Evolutionary conservation across 1,140 invertebrate genomes (phyloP).

Genomic region (Magallana gigas): DNA sequence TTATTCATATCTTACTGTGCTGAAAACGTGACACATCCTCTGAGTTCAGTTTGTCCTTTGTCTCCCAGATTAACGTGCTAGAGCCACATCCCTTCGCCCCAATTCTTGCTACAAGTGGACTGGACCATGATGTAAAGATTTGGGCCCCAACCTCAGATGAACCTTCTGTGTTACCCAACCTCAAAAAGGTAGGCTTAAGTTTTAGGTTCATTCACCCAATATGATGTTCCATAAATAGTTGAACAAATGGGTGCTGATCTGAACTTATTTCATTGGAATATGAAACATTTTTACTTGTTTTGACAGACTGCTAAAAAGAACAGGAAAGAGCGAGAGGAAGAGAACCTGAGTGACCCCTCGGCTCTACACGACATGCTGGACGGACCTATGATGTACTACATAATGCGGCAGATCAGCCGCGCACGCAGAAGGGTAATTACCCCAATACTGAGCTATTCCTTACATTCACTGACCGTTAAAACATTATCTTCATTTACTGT

Average conservation of each 20-base stretch:
- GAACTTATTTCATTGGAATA: too few species aligned
- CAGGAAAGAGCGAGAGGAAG: constrained; percentile 79
- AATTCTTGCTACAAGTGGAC: constrained; percentile 92
- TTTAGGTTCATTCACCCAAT: too few species aligned
- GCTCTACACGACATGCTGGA: constrained; percentile 78
- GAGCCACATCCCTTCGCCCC: constrained; percentile 94
- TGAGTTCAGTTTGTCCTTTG: not conserved
- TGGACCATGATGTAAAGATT: constrained; percentile 95
- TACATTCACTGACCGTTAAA: too few species aligned
- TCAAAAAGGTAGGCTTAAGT: constrained; percentile 80
- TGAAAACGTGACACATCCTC: too few species aligned
- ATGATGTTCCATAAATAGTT: too few species aligned
- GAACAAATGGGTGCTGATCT: too few species aligned
- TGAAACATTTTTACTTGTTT: not conserved
- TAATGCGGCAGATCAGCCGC: constrained; percentile 81
- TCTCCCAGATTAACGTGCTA: constrained; percentile 89
- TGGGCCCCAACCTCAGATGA: constrained; percentile 89
- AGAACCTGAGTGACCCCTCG: constrained; percentile 75
- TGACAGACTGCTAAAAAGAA: constrained; percentile 80
- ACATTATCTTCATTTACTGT: too few species aligned
- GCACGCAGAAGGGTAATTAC: constrained; percentile 66
- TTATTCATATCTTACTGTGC: too few species aligned
- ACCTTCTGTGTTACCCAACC: constrained; percentile 80
- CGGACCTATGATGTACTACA: constrained; percentile 82
- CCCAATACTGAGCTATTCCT: not conserved